These are phyloP conservation scores for Peromyscus melanophrys DNA, from an alignment of 2,797 vertebrate genomes.

Conservation along the genomic window DNA sequence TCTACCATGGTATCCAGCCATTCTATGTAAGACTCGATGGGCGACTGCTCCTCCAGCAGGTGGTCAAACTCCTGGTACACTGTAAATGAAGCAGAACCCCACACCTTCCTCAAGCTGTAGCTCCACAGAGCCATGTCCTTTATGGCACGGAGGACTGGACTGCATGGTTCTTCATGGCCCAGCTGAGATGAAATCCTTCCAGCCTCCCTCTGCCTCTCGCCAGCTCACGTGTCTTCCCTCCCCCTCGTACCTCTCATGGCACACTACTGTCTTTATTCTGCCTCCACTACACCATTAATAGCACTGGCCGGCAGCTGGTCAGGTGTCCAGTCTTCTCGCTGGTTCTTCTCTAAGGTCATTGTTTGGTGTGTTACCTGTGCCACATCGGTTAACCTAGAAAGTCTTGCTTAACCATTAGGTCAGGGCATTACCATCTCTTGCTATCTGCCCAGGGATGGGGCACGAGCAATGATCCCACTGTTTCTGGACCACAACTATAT, in stretches of 20 bases:
- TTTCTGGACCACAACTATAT: not conserved
- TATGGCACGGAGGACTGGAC: not conserved
- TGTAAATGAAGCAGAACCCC: slow-evolving; percentile 86
- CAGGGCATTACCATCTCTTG: not conserved
- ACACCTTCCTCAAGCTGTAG: slow-evolving; percentile 49
- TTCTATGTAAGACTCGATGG: slow-evolving; percentile 98
- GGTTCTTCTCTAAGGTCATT: not conserved
- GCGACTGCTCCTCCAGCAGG: slow-evolving; percentile 97
- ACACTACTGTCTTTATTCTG: not conserved
- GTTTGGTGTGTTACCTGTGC: not conserved
- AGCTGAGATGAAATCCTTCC: not conserved
- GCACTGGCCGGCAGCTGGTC: not conserved
- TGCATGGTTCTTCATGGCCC: not conserved
- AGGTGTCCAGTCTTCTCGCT: not conserved
- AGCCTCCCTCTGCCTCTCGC: not conserved
- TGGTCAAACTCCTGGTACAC: slow-evolving; percentile 99
- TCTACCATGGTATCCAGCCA: slow-evolving; percentile 99
- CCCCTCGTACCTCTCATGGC: rapidly evolving
- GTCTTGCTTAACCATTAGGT: not conserved
- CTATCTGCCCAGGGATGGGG: not conserved
- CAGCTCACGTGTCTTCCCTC: not conserved
- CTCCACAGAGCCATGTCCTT: slow-evolving; percentile 38
- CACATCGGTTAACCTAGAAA: not conserved
- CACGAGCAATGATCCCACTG: not conserved
- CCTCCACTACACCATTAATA: not conserved